Percentiles rank a stretch among this genome's conserved stretches.
phyloP scores from a whole-genome alignment of 2,888 invertebrate genomes.

The Argyresthia albistria region DNA sequence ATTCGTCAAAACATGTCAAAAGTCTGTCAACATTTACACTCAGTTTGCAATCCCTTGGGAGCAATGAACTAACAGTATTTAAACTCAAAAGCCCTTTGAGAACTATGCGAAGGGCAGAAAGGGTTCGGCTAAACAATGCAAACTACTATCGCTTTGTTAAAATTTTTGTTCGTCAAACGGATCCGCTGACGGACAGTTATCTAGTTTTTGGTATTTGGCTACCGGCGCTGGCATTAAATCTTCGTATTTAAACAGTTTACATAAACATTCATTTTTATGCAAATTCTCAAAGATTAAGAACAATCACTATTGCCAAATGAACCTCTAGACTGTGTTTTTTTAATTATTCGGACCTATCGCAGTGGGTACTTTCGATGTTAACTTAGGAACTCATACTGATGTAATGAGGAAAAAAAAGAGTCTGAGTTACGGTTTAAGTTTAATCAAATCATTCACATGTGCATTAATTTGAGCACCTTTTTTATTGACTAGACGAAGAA shows the following conservation, averaged over 20 bases:
- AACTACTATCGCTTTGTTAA: slow-evolving; percentile 21
- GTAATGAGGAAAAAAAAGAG: too few species aligned
- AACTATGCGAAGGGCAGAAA: slow-evolving; percentile 25
- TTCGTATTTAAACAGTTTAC: too few species aligned
- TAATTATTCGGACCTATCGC: too few species aligned
- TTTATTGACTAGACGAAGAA: slow-evolving; percentile 44
- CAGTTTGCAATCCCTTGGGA: slow-evolving; percentile 37
- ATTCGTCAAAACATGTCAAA: slow-evolving; percentile 59
- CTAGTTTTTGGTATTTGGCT: background rate
- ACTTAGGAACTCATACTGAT: too few species aligned
- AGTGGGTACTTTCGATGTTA: too few species aligned
- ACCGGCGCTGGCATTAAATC: background rate
- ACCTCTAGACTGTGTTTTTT: too few species aligned
- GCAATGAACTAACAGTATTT: slow-evolving; percentile 31
- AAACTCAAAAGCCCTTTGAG: slow-evolving; percentile 27
- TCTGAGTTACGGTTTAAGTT: background rate
- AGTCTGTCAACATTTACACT: slow-evolving; percentile 39
- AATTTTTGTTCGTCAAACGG: slow-evolving; percentile 19
- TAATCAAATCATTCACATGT: background rate
- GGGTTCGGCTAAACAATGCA: slow-evolving; percentile 33
- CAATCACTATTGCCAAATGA: too few species aligned
- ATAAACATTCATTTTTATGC: too few species aligned
- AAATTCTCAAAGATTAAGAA: too few species aligned
- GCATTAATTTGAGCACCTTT: slow-evolving; percentile 50
- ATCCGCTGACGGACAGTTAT: slow-evolving; percentile 10